Evolutionary conservation across 2,888 invertebrate species (phyloP).

Genomic region (Agonum fuliginosum): DNA sequence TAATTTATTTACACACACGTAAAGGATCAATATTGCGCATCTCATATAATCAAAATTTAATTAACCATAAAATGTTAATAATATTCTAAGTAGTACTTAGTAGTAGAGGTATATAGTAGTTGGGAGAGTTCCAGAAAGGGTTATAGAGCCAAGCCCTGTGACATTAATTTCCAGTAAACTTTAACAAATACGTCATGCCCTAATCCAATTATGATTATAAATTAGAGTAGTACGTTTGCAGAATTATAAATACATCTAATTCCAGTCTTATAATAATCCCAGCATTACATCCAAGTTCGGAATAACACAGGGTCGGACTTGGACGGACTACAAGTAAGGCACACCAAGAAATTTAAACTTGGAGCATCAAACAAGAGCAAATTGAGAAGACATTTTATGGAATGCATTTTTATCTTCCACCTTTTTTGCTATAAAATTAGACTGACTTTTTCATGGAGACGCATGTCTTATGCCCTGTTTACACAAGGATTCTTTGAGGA

Average conservation of each 20-base stretch:
- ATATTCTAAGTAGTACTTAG: not conserved
- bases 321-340: too few species aligned
- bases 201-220: conserved; percentile 29
- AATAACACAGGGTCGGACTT: too few species aligned
- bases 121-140: not conserved
- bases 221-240: not conserved
- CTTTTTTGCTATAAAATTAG: too few species aligned
- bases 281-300: not conserved
- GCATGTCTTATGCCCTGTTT: too few species aligned
- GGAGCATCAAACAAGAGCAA: too few species aligned
- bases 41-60: conserved; percentile 8
- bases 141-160: not conserved
- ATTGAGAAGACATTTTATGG: too few species aligned
- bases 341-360: too few species aligned
- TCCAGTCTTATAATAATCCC: not conserved
- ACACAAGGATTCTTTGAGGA: too few species aligned
- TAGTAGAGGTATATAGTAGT: too few species aligned
- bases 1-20: too few species aligned
- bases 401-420: too few species aligned
- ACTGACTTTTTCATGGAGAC: too few species aligned
- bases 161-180: not conserved
- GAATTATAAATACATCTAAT: conserved; percentile 5
- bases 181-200: conserved; percentile 12
- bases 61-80: not conserved
- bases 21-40: not conserved